A percentile compares a stretch with the other conserved stretches of the same genome.
phyloP scores from a whole-genome alignment of 1,140 invertebrate species.

The Bombus terrestris region DNA sequence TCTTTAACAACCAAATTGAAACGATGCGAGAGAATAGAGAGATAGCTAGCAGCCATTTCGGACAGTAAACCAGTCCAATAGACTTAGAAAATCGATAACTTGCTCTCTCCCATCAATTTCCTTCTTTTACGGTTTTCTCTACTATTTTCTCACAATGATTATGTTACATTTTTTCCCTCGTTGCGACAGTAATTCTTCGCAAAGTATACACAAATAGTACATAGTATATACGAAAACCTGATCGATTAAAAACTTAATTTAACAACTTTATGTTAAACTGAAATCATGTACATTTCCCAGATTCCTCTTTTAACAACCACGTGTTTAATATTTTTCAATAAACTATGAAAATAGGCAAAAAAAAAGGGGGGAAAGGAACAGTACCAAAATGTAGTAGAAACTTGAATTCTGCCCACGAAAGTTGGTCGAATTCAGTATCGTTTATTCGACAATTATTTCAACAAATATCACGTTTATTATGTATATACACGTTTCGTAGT shows the following conservation, averaged over 20 bases:
- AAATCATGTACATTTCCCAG: too few relatives aligned
- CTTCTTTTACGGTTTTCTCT: not conserved
- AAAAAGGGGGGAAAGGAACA: too few relatives aligned
- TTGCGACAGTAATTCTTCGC: too few relatives aligned
- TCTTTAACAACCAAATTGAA: not conserved
- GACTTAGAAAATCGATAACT: slow-evolving; percentile 32
- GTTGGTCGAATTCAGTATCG: not conserved
- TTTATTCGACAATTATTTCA: not conserved
- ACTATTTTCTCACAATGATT: not conserved
- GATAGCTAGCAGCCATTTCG: not conserved
- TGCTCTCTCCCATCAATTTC: not conserved
- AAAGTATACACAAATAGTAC: too few relatives aligned
- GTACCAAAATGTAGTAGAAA: not conserved
- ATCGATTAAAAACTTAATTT: too few relatives aligned
- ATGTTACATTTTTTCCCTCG: not conserved
- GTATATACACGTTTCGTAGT: not conserved
- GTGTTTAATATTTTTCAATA: too few relatives aligned
- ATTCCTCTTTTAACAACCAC: too few relatives aligned
- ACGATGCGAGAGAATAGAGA: not conserved
- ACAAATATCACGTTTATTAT: not conserved
- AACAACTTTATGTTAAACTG: too few relatives aligned
- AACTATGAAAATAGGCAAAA: too few relatives aligned
- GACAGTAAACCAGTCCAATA: not conserved
- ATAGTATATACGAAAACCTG: too few relatives aligned
- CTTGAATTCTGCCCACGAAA: not conserved